Evolutionary conservation across 2,797 vertebrate species (phyloP).

Genomic region (Pipistrellus nathusii): DNA sequence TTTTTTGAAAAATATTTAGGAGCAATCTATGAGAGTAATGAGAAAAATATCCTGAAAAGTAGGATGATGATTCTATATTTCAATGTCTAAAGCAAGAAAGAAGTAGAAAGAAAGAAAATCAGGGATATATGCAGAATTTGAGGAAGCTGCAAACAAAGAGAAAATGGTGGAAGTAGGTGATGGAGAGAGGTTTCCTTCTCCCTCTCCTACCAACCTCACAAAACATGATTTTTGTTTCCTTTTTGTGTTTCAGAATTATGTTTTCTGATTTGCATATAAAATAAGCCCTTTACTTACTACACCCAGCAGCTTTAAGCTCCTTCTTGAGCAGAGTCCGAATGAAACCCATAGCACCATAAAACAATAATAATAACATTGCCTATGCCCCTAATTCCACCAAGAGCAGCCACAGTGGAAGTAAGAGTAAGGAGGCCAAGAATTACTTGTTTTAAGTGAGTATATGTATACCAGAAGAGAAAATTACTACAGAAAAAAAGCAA

Average conservation of each 20-base stretch:
- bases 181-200: constrained; percentile 43
- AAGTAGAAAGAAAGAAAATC: constrained; percentile 60
- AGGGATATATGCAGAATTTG: constrained; percentile 25
- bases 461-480: constrained; percentile 48
- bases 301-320: neutral
- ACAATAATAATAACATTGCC: neutral
- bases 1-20: neutral
- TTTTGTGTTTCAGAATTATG: constrained; percentile 62
- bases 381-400: neutral
- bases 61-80: constrained; percentile 58
- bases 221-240: constrained; percentile 62
- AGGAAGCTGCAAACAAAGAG: constrained; percentile 72
- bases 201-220: constrained; percentile 37
- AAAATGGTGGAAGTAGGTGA: constrained; percentile 53
- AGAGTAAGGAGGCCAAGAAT: neutral
- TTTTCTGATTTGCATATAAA: constrained; percentile 60
- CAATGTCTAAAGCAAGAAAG: constrained; percentile 57
- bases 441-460: constrained; percentile 10
- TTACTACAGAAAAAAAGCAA: constrained; percentile 2
- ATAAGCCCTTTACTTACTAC: constrained; percentile 13
- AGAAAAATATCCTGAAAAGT: constrained; percentile 46
- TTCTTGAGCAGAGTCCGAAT: neutral
- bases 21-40: constrained; percentile 54
- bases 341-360: constrained; percentile 40
- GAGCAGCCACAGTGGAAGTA: neutral